Evolutionary conservation across 1,140 invertebrate species (phyloP).

Genomic region (Lordiphosa mommai): DNA sequence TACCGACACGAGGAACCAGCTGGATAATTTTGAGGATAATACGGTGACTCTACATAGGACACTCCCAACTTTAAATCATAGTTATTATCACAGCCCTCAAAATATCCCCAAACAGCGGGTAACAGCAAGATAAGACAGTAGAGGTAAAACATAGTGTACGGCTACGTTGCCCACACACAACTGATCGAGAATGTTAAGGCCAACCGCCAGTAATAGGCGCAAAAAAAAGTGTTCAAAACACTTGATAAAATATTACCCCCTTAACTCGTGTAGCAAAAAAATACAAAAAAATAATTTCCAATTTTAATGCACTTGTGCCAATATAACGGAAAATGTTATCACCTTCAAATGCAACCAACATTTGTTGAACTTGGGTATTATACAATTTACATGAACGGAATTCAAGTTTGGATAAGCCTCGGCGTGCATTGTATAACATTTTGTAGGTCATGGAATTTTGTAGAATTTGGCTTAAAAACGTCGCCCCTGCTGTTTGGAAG

Average conservation of each 20-base stretch:
- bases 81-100: slow-evolving; percentile 58
- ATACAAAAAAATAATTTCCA: too few species aligned
- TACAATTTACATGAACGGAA: too few species aligned
- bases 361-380: too few species aligned
- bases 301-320: too few species aligned
- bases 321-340: too few species aligned
- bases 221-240: slow-evolving; percentile 26
- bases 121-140: slow-evolving; percentile 27
- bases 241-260: slow-evolving; percentile 42
- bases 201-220: slow-evolving; percentile 44
- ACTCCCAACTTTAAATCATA: slow-evolving; percentile 32
- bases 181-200: slow-evolving; percentile 26
- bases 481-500: background rate
- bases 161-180: slow-evolving; percentile 38
- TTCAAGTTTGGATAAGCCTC: too few species aligned
- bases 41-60: slow-evolving; percentile 62
- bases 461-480: too few species aligned
- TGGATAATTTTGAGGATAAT: slow-evolving; percentile 64
- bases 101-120: slow-evolving; percentile 36
- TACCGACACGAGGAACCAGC: slow-evolving; percentile 70
- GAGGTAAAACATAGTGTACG: slow-evolving; percentile 29
- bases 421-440: too few species aligned
- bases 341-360: too few species aligned
- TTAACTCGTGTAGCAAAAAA: slow-evolving; percentile 22
- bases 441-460: too few species aligned